Base-by-base conservation (phyloP, 2,888 invertebrate genomes). In the Eumacrocentrus americanus region DNA sequence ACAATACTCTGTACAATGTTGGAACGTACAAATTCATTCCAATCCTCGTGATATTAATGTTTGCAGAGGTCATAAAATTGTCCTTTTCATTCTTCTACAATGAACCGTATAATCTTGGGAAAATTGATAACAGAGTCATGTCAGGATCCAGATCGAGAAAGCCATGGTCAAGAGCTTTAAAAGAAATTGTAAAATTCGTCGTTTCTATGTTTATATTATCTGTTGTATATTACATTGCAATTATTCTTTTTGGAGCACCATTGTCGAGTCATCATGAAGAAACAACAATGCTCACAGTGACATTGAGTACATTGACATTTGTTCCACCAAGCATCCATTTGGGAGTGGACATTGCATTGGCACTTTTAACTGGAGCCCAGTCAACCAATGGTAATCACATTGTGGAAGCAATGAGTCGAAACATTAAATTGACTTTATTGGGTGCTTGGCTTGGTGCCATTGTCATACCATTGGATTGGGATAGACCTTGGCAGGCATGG, bases 391-490 rank as follows among this genome's bases (percentile, higher is more conserved):
- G 71, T 9, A 74, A 77, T 42, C 62, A 80, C 3, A 79, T 84
- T 5, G 83, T 82, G 16, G 84, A 86, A 64, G 84, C 85, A 6
- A 74, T 86, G 6, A 77, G 83, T 40, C 84, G 85, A 50, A 85
- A 87, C 81, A 80, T 88, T 48, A 83, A 87, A 56, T 82, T 83
- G 38, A 86, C 89, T 0, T 75, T 92, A 9, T 78, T 91, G 29
- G 94, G 94, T 2, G 88, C 92, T 3, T 95, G 94, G 94, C 73
- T 91, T 1, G 93, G 94, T 4, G 92, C 93, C 2, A 85, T 91
- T 58, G 90, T 91, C 1, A 91, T 95, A 66, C 95, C 95, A 0
- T 82, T 95, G 29, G 95, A 95, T 78, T 95, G 95, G 95, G 91
- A 94, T 79, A 85, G 89, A 48, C 90, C 91, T 0, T 95, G 94